Evolutionary conservation across 2,113 vertebrate genomes (phyloP).

Genomic region (Lutjanus erythropterus): DNA sequence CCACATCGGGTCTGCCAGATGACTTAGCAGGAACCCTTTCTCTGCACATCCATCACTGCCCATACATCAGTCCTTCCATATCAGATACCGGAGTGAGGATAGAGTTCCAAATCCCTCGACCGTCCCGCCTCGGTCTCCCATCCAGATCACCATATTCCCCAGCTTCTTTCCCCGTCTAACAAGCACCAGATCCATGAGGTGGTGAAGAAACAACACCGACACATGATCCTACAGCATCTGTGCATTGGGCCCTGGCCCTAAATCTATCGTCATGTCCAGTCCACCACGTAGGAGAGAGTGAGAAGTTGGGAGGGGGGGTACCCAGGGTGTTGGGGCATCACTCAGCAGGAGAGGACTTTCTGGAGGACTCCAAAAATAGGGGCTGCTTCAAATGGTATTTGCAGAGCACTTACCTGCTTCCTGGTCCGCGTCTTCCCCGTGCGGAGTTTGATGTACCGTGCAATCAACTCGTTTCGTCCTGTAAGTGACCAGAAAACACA

Average conservation of each 20-base stretch:
- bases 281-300: slow-evolving; percentile 10
- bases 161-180: slow-evolving; percentile 76
- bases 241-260: slow-evolving; percentile 67
- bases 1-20: slow-evolving; percentile 53
- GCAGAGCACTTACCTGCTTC: slow-evolving; percentile 90
- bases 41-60: slow-evolving; percentile 72
- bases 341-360: slow-evolving; percentile 61
- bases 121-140: slow-evolving; percentile 40
- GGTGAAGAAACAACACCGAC: slow-evolving; percentile 78
- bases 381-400: slow-evolving; percentile 31
- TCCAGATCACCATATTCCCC: slow-evolving; percentile 63
- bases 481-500: slow-evolving; percentile 55
- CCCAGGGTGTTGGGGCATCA: slow-evolving; percentile 59
- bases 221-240: slow-evolving; percentile 83
- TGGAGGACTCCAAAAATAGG: slow-evolving; percentile 69
- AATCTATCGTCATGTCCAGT: slow-evolving; percentile 76
- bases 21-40: slow-evolving; percentile 61
- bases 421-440: slow-evolving; percentile 97
- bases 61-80: slow-evolving; percentile 70
- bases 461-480: slow-evolving; percentile 97
- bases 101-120: slow-evolving; percentile 74
- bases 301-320: neutral
- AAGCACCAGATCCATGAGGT: slow-evolving; percentile 74
- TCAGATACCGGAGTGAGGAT: slow-evolving; percentile 67
- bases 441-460: slow-evolving; percentile 96